phyloP scores from a whole-genome alignment of 2,797 vertebrate species.

The Eurystomus glaucurus region DNA sequence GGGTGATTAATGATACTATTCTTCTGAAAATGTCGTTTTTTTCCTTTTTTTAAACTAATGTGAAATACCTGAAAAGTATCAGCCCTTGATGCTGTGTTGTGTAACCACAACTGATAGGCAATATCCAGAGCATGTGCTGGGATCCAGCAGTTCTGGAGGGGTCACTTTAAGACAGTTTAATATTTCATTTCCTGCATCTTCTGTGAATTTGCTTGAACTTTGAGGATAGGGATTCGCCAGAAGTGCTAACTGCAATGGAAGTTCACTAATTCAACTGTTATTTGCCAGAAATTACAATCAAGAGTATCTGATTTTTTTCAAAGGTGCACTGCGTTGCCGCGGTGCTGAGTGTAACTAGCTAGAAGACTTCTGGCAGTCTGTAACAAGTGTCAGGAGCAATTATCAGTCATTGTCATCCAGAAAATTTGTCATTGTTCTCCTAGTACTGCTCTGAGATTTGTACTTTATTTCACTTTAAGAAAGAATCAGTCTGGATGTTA shows the following conservation, averaged over 20 bases:
- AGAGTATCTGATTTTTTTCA: background rate
- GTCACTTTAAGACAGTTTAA: background rate
- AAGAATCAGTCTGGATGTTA: background rate
- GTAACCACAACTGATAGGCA: background rate
- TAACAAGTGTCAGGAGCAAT: background rate
- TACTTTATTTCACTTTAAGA: background rate
- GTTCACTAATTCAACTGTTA: background rate
- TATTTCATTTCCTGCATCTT: background rate
- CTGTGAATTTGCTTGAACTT: background rate
- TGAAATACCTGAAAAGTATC: background rate
- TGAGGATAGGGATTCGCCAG: background rate
- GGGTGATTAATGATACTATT: background rate
- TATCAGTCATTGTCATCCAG: conserved; percentile 10
- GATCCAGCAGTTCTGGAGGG: background rate
- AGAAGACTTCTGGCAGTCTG: background rate
- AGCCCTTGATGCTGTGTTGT: background rate
- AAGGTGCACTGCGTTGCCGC: fast-evolving
- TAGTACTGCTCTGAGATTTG: background rate
- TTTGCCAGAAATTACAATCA: conserved; percentile 27
- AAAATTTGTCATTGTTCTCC: conserved; percentile 29
- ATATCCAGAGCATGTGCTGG: fast-evolving
- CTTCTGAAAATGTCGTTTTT: background rate
- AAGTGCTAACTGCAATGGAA: background rate
- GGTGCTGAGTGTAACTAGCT: background rate
- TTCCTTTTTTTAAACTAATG: background rate